Percentiles rank a stretch among this genome's conserved stretches.
Evolutionary conservation across 1,140 invertebrate species (phyloP).

Genomic region (Trinorchestia longiramus): DNA sequence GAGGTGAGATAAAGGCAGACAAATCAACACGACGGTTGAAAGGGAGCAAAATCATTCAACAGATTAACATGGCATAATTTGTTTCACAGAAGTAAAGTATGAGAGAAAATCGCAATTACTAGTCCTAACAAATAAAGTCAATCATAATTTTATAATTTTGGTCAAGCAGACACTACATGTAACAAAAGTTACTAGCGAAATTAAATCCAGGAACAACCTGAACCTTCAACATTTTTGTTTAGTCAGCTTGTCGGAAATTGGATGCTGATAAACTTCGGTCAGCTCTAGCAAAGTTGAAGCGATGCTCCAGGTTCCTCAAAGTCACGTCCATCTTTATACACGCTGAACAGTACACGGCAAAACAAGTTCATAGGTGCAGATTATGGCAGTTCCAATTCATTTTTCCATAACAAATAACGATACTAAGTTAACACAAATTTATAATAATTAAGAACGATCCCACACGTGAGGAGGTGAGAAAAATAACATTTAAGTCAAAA

Average conservation of each 20-base stretch:
- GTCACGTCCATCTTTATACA: not conserved
- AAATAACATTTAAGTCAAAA: too few relatives aligned
- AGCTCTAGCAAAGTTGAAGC: not conserved
- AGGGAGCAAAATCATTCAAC: not conserved
- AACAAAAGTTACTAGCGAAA: not conserved
- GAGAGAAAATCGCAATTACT: not conserved
- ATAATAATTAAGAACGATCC: too few relatives aligned
- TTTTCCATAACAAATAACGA: not conserved
- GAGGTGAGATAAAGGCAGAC: not conserved
- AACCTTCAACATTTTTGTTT: not conserved
- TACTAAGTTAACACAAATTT: not conserved
- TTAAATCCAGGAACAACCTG: not conserved
- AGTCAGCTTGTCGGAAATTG: not conserved
- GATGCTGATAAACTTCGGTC: too few relatives aligned
- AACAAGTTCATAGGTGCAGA: not conserved
- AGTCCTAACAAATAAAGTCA: not conserved
- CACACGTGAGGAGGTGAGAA: too few relatives aligned
- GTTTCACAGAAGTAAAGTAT: not conserved
- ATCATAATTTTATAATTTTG: not conserved
- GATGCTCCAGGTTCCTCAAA: not conserved
- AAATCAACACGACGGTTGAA: not conserved
- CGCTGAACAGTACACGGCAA: not conserved
- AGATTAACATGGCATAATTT: not conserved
- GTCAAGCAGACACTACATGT: not conserved
- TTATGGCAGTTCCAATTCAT: not conserved